Percentiles rank a stretch among this genome's conserved stretches.
Conservation (phyloP, 2,797 vertebrate species). For the Antrozous pallidus region DNA sequence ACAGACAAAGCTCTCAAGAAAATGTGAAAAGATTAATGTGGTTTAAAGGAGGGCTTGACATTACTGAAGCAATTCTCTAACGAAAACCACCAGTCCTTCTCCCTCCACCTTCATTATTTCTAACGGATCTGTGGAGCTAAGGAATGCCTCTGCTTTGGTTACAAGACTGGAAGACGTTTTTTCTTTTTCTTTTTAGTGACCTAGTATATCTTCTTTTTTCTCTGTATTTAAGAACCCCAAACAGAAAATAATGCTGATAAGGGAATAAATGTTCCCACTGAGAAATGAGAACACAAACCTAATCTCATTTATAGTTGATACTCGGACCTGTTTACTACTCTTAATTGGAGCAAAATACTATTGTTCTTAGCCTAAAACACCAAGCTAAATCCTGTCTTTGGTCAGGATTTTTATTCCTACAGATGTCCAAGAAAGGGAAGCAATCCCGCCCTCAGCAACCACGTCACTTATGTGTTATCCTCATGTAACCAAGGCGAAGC, state of each 20-base stretch:
- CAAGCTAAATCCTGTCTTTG: background rate
- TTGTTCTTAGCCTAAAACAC: slow-evolving; percentile 45
- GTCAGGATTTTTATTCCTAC: background rate
- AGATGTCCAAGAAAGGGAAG: background rate
- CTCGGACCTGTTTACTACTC: slow-evolving; percentile 30
- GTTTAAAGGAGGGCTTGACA: slow-evolving; percentile 66
- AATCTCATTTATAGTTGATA: slow-evolving; percentile 63
- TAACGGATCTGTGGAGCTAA: background rate
- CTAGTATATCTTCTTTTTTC: slow-evolving; percentile 21
- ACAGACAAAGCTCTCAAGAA: slow-evolving; percentile 48
- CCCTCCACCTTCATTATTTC: background rate
- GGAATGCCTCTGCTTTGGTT: slow-evolving; percentile 9
- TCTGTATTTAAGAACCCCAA: slow-evolving; percentile 36
- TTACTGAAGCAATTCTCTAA: background rate
- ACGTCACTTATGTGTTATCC: background rate
- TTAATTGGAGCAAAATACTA: slow-evolving; percentile 49
- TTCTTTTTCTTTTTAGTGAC: slow-evolving; percentile 47
- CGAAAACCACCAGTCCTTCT: background rate
- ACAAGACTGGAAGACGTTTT: slow-evolving; percentile 1
- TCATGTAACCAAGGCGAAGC: background rate
- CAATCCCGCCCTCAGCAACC: background rate
- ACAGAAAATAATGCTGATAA: slow-evolving; percentile 57
- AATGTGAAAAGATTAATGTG: slow-evolving; percentile 67
- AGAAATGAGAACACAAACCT: slow-evolving; percentile 68
- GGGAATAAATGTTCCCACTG: slow-evolving; percentile 55